phyloP scores from a whole-genome alignment of 2,888 invertebrate genomes.

The Apodemia duryi region DNA sequence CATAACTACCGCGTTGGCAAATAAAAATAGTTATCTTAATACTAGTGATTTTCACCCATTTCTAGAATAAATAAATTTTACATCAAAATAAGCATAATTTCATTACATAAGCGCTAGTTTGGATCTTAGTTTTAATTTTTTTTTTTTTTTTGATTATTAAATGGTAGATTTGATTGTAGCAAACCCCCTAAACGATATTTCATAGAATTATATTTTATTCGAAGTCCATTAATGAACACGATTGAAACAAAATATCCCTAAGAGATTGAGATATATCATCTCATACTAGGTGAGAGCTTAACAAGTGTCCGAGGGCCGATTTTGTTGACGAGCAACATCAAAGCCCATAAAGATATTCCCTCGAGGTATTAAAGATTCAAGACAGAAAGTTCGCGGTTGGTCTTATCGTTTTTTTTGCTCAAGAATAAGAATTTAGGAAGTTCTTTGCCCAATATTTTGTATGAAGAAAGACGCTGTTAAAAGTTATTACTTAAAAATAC shows the following conservation, averaged over 20 bases:
- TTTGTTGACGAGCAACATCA: conserved; percentile 10
- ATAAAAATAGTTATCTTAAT: too few relatives aligned
- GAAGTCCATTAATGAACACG: not conserved
- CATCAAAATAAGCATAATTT: too few relatives aligned
- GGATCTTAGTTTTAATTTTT: too few relatives aligned
- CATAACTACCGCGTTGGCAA: too few relatives aligned
- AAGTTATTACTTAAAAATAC: not conserved
- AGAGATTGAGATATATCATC: not conserved
- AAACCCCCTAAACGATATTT: too few relatives aligned
- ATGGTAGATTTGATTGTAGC: too few relatives aligned
- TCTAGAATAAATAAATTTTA: too few relatives aligned
- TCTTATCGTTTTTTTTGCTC: conserved; percentile 9
- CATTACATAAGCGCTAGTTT: too few relatives aligned
- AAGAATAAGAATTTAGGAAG: conserved; percentile 1
- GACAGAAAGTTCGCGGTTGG: not conserved
- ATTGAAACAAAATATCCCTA: not conserved
- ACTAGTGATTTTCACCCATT: too few relatives aligned
- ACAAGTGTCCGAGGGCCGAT: conserved; percentile 10
- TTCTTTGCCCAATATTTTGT: conserved; percentile 4
- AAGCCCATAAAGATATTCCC: conserved; percentile 6
- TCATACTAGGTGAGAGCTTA: not conserved
- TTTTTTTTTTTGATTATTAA: too few relatives aligned
- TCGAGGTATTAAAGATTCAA: conserved; percentile 9
- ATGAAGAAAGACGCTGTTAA: not conserved
- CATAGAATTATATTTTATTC: too few relatives aligned